phyloP scores from a whole-genome alignment of 2,113 vertebrate species.

The Daboia siamensis region DNA sequence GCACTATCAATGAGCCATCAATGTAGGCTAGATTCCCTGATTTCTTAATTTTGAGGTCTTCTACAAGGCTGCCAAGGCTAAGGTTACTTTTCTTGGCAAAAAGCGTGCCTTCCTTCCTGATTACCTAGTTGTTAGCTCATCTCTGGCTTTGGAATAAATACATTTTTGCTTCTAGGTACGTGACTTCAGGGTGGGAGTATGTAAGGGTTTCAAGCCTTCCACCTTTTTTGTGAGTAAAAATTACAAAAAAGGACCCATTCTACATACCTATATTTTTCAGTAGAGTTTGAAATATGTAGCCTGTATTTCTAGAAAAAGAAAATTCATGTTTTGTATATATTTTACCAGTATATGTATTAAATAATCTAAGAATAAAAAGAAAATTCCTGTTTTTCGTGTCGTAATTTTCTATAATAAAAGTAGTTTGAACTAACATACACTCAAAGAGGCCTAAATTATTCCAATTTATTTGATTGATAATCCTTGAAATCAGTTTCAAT shows the following conservation, averaged over 20 bases:
- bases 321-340: background rate
- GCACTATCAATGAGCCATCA: background rate
- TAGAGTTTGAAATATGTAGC: background rate
- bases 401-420: background rate
- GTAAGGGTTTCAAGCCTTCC: too few relatives aligned
- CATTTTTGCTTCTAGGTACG: background rate
- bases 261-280: background rate
- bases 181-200: background rate
- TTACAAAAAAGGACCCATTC: background rate
- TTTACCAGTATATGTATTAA: slow-evolving; percentile 10
- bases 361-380: slow-evolving; percentile 15
- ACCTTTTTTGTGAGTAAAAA: background rate
- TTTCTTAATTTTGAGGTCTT: background rate
- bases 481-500: background rate
- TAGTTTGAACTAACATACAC: background rate
- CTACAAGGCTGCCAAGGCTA: background rate
- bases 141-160: background rate
- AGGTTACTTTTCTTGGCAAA: slow-evolving; percentile 5
- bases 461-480: background rate
- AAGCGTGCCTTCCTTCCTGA: slow-evolving; percentile 12
- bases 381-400: background rate
- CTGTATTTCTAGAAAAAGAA: background rate
- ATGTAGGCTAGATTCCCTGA: background rate
- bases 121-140: background rate
- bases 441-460: background rate